These are phyloP conservation scores for Synodontis membranacea DNA, from an alignment of 2,113 vertebrate species.

Conservation along the genomic window DNA sequence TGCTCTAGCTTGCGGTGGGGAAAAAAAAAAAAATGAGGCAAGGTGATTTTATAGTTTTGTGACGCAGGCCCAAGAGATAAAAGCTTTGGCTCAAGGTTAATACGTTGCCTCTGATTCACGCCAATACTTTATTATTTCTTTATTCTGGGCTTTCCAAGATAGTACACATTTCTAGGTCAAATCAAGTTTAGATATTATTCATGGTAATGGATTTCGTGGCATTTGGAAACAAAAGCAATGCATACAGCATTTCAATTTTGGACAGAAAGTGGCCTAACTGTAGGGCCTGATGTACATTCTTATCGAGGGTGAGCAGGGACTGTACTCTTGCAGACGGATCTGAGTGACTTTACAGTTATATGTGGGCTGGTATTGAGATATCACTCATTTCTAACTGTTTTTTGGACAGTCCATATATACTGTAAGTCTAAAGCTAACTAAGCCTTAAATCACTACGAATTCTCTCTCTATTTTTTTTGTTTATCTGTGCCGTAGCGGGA, in stretches of 20 bases:
- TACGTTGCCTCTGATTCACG: background rate
- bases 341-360: background rate
- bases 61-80: background rate
- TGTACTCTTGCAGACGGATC: too few relatives aligned
- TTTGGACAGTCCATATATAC: background rate
- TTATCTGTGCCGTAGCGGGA: background rate
- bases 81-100: background rate
- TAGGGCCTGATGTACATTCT: background rate
- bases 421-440: background rate
- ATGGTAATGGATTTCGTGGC: background rate
- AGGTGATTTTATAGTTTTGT: background rate
- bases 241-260: background rate
- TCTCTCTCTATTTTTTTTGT: background rate
- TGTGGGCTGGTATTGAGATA: background rate
- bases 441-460: background rate
- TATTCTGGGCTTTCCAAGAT: background rate
- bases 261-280: background rate
- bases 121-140: background rate
- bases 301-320: background rate
- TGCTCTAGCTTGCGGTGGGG: background rate
- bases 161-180: background rate
- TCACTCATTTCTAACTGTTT: background rate
- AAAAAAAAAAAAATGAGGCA: background rate
- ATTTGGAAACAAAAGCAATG: background rate
- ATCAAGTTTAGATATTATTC: background rate